phyloP scores from a whole-genome alignment of 64 coral and sea anemone genomes.

The Anthopleura sola region DNA sequence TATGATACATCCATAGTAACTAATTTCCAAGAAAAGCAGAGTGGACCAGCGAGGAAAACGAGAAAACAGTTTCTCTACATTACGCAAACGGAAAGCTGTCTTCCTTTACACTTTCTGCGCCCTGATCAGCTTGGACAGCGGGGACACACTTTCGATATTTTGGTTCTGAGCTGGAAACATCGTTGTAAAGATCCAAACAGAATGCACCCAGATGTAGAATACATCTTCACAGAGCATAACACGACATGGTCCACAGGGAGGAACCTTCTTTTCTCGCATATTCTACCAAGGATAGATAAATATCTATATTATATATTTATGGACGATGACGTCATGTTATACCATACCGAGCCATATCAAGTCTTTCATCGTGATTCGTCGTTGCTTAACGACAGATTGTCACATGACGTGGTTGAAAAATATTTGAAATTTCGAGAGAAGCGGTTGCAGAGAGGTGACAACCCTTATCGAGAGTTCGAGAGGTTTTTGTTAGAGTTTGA shows the following conservation, averaged over 20 bases:
- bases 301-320: constrained; percentile 58
- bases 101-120: constrained; percentile 29
- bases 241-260: constrained; percentile 55
- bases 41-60: not conserved
- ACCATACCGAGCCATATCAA: constrained; percentile 46
- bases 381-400: constrained; percentile 2
- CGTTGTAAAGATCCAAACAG: not conserved
- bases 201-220: constrained; percentile 31
- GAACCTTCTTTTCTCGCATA: constrained; percentile 33
- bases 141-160: not conserved
- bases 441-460: constrained; percentile 16
- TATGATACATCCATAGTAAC: not conserved
- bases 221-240: constrained; percentile 18
- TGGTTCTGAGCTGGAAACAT: constrained; percentile 23
- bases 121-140: constrained; percentile 34
- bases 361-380: not conserved
- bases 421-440: constrained; percentile 13
- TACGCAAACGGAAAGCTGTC: constrained; percentile 41
- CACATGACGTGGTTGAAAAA: constrained; percentile 18
- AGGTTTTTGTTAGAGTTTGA: constrained; percentile 44
- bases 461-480: constrained; percentile 46
- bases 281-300: not conserved
- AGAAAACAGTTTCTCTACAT: constrained; percentile 39
- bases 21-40: not conserved
- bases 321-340: constrained; percentile 47